Evolutionary conservation across 1,140 invertebrate species (phyloP).

Genomic region (Drosophila micromelanica): DNA sequence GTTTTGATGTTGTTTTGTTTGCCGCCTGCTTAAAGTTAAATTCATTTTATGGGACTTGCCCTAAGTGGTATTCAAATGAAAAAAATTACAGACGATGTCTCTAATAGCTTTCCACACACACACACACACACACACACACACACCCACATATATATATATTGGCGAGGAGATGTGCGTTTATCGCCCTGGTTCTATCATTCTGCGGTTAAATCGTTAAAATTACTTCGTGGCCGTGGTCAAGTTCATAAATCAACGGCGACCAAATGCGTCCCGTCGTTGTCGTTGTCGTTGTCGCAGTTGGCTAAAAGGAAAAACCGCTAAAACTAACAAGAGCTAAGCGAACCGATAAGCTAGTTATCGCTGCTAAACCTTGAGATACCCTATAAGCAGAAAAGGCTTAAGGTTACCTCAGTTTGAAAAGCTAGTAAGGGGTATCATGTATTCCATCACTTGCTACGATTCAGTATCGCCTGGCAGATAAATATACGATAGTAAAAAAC

Average conservation of each 20-base stretch:
- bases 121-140: slow-evolving; percentile 15
- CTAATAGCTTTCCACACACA: slow-evolving; percentile 75
- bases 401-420: too few relatives aligned
- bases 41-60: slow-evolving; percentile 70
- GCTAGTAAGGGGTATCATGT: too few relatives aligned
- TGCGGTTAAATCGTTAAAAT: slow-evolving; percentile 80
- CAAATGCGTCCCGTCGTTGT: slow-evolving; percentile 40
- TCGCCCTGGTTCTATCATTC: slow-evolving; percentile 79
- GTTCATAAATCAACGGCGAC: slow-evolving; percentile 76
- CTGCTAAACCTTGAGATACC: slow-evolving; percentile 9
- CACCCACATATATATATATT: not conserved
- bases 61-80: slow-evolving; percentile 69
- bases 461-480: too few relatives aligned
- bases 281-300: slow-evolving; percentile 49
- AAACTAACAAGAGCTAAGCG: slow-evolving; percentile 34
- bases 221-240: slow-evolving; percentile 78
- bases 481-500: too few relatives aligned
- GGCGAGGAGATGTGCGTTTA: slow-evolving; percentile 54
- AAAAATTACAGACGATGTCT: slow-evolving; percentile 72
- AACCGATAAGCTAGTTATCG: not conserved
- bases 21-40: slow-evolving; percentile 55
- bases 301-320: slow-evolving; percentile 52
- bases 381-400: slow-evolving; percentile 5
- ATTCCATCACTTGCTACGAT: too few relatives aligned
- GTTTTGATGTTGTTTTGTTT: slow-evolving; percentile 19